phyloP scores from a whole-genome alignment of 1,140 invertebrate genomes.

The Stenopsyche tienmushanensis region DNA sequence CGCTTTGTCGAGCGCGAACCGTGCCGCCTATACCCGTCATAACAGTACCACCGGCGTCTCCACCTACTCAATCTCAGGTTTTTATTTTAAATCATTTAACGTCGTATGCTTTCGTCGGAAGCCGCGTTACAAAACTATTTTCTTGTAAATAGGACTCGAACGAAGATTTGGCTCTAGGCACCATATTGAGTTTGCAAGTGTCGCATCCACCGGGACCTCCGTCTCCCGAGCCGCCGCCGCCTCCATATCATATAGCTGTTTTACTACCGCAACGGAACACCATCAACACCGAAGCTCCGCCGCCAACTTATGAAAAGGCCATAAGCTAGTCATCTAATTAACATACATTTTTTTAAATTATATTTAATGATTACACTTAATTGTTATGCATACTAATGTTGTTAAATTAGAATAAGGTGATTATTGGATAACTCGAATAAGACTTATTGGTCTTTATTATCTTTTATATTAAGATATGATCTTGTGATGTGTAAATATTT shows the following conservation, averaged over 20 bases:
- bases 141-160: slow-evolving; percentile 32
- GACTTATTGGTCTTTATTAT: no score
- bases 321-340: slow-evolving; percentile 56
- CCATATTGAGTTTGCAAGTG: slow-evolving; percentile 33
- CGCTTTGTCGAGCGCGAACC: slow-evolving; percentile 52
- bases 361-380: neutral
- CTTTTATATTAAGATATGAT: no score
- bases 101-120: no score
- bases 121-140: neutral
- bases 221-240: slow-evolving; percentile 43
- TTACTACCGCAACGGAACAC: slow-evolving; percentile 57
- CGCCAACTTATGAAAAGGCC: slow-evolving; percentile 66
- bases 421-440: no score
- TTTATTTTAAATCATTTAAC: neutral
- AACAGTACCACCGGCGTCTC: slow-evolving; percentile 40
- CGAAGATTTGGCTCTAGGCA: slow-evolving; percentile 38
- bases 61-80: slow-evolving; percentile 19
- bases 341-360: slow-evolving; percentile 4
- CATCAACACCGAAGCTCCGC: slow-evolving; percentile 57
- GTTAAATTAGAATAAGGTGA: no score
- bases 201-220: slow-evolving; percentile 22
- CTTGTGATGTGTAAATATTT: no score
- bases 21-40: slow-evolving; percentile 37
- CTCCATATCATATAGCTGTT: slow-evolving; percentile 69
- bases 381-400: no score